A percentile compares a stretch with the other conserved stretches of the same genome.
Evolutionary conservation across 2,113 vertebrate genomes (phyloP).

Genomic region (Podocnemis expansa): DNA sequence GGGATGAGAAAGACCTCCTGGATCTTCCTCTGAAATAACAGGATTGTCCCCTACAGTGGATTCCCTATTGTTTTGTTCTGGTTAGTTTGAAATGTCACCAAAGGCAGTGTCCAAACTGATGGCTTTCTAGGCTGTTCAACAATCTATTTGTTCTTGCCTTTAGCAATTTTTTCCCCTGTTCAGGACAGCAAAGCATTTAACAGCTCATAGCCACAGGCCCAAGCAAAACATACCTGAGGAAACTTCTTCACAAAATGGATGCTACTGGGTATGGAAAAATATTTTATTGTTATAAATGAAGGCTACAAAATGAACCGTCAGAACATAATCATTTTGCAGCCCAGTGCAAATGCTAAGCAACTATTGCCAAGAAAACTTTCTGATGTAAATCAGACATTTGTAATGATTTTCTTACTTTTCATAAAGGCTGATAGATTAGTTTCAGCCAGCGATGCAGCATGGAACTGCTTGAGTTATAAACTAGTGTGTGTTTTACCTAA

Average conservation of each 20-base stretch:
- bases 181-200: not conserved
- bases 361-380: slow-evolving; percentile 16
- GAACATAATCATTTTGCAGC: not conserved
- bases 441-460: not conserved
- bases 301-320: not conserved
- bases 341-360: not conserved
- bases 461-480: not conserved
- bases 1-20: not conserved
- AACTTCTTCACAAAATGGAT: not conserved
- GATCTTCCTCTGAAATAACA: not conserved
- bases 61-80: not conserved
- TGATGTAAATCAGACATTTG: slow-evolving; percentile 32
- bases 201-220: not conserved
- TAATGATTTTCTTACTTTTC: not conserved
- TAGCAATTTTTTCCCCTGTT: not conserved
- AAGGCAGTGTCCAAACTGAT: not conserved
- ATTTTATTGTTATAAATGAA: slow-evolving; percentile 6
- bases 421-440: not conserved
- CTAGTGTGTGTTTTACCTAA: no score
- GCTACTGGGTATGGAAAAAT: not conserved
- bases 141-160: not conserved
- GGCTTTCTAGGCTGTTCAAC: not conserved
- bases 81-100: not conserved
- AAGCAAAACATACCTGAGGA: not conserved
- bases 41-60: not conserved